A percentile compares a stretch with the other conserved stretches of the same genome.
These are phyloP conservation scores for Avahi laniger DNA, from an alignment of 2,797 vertebrate genomes.

Conservation along the genomic window DNA sequence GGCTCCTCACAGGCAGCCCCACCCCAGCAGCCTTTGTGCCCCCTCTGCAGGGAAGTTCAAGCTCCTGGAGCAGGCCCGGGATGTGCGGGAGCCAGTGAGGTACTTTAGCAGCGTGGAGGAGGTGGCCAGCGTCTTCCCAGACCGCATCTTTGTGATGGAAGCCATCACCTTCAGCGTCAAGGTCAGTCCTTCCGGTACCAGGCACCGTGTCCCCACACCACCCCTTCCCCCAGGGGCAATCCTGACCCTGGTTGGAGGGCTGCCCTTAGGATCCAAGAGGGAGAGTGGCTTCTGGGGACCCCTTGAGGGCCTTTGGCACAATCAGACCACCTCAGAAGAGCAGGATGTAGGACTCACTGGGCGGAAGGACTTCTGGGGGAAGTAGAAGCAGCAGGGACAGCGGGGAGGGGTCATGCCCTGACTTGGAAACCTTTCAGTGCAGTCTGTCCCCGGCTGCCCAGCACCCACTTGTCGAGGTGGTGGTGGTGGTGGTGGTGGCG, in stretches of 20 bases:
- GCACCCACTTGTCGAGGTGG: neutral
- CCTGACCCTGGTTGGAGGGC: neutral
- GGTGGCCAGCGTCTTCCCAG: conserved; percentile 95
- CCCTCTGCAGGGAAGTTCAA: conserved; percentile 93
- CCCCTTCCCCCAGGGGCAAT: neutral
- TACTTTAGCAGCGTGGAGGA: conserved; percentile 98
- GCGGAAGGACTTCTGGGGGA: neutral
- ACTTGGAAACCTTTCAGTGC: neutral
- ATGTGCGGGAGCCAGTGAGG: conserved; percentile 95
- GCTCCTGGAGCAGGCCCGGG: conserved; percentile 96
- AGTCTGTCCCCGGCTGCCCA: neutral
- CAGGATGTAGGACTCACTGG: neutral
- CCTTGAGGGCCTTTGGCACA: neutral
- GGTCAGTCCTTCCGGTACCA: conserved; percentile 81
- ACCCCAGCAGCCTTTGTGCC: neutral
- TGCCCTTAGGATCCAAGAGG: neutral
- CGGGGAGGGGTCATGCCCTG: neutral
- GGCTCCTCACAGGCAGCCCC: neutral
- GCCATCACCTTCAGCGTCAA: conserved; percentile 97
- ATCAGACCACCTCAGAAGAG: neutral
- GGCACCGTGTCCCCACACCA: neutral
- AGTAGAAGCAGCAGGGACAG: neutral
- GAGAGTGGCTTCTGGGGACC: neutral
- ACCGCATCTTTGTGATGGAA: conserved; percentile 98
- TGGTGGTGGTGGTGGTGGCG: neutral